phyloP scores from a whole-genome alignment of 2,888 invertebrate species.

The Melieria crassipennis region DNA sequence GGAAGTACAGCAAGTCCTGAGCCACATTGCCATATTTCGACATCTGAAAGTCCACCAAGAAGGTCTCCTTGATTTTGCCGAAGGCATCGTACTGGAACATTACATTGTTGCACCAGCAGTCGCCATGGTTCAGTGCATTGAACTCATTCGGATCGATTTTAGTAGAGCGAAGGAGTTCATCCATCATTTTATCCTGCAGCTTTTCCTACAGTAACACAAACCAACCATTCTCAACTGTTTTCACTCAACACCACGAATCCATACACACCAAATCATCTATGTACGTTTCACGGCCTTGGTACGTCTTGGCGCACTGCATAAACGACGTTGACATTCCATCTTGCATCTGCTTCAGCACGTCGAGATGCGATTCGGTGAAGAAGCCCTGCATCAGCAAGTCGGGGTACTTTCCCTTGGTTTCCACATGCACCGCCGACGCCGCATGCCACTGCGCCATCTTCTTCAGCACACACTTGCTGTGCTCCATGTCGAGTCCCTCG shows the following conservation, averaged over 20 bases:
- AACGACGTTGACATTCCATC: constrained; percentile 28
- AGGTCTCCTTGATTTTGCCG: constrained; percentile 51
- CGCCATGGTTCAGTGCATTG: constrained; percentile 57
- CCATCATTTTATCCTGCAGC: constrained; percentile 35
- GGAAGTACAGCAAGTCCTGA: constrained; percentile 52
- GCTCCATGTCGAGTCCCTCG: constrained; percentile 50
- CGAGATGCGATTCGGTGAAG: constrained; percentile 34
- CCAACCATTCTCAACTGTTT: background rate
- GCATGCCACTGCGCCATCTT: constrained; percentile 58
- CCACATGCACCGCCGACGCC: constrained; percentile 47
- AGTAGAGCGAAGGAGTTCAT: constrained; percentile 25
- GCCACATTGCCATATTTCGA: constrained; percentile 57
- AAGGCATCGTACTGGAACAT: constrained; percentile 55
- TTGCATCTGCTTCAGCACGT: constrained; percentile 34
- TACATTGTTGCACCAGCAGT: constrained; percentile 63
- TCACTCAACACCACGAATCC: background rate
- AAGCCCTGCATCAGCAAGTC: constrained; percentile 28
- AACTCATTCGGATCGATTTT: constrained; percentile 47
- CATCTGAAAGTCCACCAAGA: constrained; percentile 58
- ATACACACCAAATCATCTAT: constrained; percentile 44
- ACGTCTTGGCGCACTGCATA: constrained; percentile 40
- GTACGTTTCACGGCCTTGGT: constrained; percentile 46
- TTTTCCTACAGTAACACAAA: constrained; percentile 5
- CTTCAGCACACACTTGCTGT: constrained; percentile 47
- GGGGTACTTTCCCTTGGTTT: constrained; percentile 44